Conservation (phyloP, 2,797 vertebrate species). For the Champsocephalus gunnari region DNA sequence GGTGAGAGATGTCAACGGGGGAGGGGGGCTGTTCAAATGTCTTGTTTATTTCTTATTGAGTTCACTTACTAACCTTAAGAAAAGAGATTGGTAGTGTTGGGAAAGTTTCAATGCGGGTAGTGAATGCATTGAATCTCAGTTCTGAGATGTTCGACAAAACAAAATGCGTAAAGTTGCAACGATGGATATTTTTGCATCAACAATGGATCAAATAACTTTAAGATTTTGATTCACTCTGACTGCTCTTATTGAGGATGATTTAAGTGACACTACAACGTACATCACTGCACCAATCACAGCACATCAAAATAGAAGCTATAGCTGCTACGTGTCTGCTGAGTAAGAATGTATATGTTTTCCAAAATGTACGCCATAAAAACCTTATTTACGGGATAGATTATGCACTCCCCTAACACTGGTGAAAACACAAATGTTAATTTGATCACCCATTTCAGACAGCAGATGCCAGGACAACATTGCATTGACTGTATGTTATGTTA, state of each 20-base stretch:
- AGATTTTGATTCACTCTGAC: background rate
- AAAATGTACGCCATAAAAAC: background rate
- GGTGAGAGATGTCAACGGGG: constrained; percentile 1
- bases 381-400: background rate
- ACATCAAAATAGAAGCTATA: background rate
- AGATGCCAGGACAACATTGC: background rate
- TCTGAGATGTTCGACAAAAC: background rate
- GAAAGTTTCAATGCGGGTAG: background rate
- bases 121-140: background rate
- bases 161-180: background rate
- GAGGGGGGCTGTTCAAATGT: background rate
- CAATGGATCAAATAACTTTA: background rate
- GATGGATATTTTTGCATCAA: background rate
- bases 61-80: background rate
- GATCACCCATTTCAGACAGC: background rate
- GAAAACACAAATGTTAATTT: background rate
- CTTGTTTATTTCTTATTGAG: constrained; percentile 14
- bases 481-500: too few species aligned
- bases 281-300: background rate
- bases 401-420: background rate
- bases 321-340: background rate
- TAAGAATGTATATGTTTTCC: background rate
- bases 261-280: too few species aligned
- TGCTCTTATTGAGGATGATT: background rate
- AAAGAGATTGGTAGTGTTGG: too few species aligned